These are phyloP conservation scores for Apamea epomidion DNA, from an alignment of 2,888 invertebrate genomes.

Conservation along the genomic window DNA sequence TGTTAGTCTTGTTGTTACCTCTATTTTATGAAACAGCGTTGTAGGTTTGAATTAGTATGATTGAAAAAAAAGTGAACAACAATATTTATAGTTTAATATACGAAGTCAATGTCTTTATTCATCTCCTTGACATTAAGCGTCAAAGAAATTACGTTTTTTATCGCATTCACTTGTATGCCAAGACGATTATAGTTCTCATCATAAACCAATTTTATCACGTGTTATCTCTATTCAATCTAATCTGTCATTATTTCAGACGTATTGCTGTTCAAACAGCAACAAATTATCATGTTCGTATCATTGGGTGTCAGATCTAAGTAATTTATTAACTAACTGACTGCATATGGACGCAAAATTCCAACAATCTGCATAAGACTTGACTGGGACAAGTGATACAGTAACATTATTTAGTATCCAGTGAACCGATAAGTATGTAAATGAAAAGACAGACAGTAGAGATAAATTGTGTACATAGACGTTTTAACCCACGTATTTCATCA, in stretches of 20 bases:
- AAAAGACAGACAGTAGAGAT: constrained; percentile 61
- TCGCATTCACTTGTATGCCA: constrained; percentile 41
- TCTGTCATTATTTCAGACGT: constrained; percentile 57
- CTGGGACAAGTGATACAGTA: constrained; percentile 66
- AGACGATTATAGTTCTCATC: constrained; percentile 42
- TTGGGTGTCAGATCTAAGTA: constrained; percentile 65
- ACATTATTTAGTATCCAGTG: constrained; percentile 70
- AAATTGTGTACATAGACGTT: constrained; percentile 66
- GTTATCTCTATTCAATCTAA: constrained; percentile 59
- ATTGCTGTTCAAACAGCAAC: constrained; percentile 55
- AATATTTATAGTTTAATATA: constrained; percentile 10
- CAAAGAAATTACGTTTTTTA: constrained; percentile 50
- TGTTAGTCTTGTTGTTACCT: neutral
- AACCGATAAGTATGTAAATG: constrained; percentile 76
- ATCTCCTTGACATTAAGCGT: constrained; percentile 48
- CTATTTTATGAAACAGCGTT: constrained; percentile 10
- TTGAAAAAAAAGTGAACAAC: neutral
- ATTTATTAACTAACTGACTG: constrained; percentile 66
- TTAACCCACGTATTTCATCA: constrained; percentile 59
- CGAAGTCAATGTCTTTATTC: constrained; percentile 45
- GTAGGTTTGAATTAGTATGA: neutral
- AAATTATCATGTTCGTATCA: constrained; percentile 65
- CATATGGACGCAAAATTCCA: constrained; percentile 60
- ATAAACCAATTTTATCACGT: constrained; percentile 53
- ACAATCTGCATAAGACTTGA: constrained; percentile 69